Conservation (phyloP, 2,797 vertebrate species). For the Thamnophis elegans region DNA sequence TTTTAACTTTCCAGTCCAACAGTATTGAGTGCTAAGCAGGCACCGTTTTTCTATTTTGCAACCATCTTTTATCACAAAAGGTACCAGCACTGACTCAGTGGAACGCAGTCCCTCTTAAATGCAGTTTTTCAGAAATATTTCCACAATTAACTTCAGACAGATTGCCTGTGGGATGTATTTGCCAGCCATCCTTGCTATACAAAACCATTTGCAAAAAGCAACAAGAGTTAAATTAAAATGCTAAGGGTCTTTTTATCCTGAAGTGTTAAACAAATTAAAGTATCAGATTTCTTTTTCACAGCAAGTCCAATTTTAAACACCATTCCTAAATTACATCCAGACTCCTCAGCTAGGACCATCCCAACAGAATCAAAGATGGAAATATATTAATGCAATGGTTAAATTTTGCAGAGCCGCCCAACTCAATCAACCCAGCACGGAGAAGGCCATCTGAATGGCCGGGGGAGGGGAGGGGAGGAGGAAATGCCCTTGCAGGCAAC, state of each 20-base stretch:
- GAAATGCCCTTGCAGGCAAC: background rate
- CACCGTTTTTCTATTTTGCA: background rate
- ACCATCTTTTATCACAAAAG: background rate
- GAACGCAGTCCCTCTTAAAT: no score
- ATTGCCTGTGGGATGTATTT: constrained; percentile 41
- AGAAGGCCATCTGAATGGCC: background rate
- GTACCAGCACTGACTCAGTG: background rate
- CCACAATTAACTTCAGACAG: constrained; percentile 17
- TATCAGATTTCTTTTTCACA: constrained; percentile 16
- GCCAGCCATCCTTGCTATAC: constrained; percentile 38
- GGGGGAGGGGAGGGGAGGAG: no score
- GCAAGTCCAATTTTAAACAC: constrained; percentile 50
- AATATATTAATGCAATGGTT: background rate
- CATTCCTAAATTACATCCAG: constrained; percentile 55
- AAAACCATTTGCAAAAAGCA: constrained; percentile 36
- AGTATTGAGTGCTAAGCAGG: background rate
- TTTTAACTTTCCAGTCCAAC: background rate
- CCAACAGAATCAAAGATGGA: constrained; percentile 12
- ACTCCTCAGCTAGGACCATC: constrained; percentile 26
- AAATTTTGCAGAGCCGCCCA: background rate
- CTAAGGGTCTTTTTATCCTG: background rate
- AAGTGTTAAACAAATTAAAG: constrained; percentile 25
- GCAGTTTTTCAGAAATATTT: background rate
- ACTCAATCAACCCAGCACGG: background rate
- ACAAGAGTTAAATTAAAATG: constrained; percentile 7